Evolutionary conservation across 2,888 invertebrate genomes (phyloP).

Genomic region (Zeuzera pyrina): DNA sequence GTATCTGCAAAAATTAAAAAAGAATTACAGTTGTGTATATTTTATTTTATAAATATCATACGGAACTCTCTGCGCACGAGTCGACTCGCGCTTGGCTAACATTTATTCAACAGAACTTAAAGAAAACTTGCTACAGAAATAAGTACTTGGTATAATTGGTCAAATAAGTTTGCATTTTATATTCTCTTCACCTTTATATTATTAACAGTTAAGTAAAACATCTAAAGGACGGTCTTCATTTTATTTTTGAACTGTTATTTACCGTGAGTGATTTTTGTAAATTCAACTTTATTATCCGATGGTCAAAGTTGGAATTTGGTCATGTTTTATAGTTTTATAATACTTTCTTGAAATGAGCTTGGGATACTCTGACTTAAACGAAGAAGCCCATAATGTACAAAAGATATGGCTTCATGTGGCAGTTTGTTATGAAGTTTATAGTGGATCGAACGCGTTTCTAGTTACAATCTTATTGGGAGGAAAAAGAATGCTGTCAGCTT

Average conservation of each 20-base stretch:
- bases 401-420: constrained; percentile 66
- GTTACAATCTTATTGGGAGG: constrained; percentile 48
- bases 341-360: constrained; percentile 19
- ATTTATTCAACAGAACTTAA: no score
- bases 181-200: constrained; percentile 49
- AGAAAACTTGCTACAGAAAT: no score
- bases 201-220: constrained; percentile 61
- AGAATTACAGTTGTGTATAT: no score
- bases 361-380: constrained; percentile 47
- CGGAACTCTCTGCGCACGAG: no score
- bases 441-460: constrained; percentile 55
- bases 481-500: constrained; percentile 38
- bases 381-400: constrained; percentile 70
- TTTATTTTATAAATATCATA: no score
- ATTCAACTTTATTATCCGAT: constrained; percentile 22
- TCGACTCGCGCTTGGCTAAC: no score
- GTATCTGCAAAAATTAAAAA: no score
- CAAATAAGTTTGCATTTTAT: constrained; percentile 33
- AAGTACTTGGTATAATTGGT: no score
- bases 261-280: constrained; percentile 14
- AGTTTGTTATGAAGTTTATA: constrained; percentile 72
- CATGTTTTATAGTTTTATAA: constrained; percentile 16
- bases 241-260: constrained; percentile 26
- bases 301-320: constrained; percentile 16
- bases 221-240: constrained; percentile 44